Evolutionary conservation across 2,113 vertebrate genomes (phyloP).

Genomic region (Ochotona curzoniae): DNA sequence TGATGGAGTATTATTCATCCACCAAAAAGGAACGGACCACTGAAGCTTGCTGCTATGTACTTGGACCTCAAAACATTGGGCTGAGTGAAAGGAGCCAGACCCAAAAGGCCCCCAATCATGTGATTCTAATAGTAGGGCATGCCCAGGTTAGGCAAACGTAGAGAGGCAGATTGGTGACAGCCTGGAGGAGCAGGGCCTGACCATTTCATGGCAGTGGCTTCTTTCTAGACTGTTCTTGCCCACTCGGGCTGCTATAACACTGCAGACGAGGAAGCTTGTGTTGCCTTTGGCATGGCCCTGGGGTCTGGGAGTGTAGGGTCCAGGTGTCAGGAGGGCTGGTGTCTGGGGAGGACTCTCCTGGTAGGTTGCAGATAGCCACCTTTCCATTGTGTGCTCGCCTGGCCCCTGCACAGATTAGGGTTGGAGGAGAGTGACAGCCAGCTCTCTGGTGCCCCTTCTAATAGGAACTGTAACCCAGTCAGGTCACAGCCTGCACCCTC

Average conservation of each 20-base stretch:
- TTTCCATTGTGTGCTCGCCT: neutral
- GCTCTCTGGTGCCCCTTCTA: neutral
- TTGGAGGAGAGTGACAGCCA: no score
- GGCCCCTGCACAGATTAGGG: neutral
- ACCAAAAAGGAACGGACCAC: neutral
- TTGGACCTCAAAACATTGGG: neutral
- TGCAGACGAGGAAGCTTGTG: neutral
- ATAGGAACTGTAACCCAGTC: neutral
- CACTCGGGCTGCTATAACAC: neutral
- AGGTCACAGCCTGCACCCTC: neutral
- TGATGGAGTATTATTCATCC: neutral
- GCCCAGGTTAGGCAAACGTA: neutral
- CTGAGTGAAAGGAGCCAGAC: neutral
- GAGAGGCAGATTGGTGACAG: neutral
- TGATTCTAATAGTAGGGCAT: neutral
- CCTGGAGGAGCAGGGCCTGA: neutral
- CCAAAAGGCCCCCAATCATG: neutral
- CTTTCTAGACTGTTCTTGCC: neutral
- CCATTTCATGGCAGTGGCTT: neutral
- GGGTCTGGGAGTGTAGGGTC: neutral
- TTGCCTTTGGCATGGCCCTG: neutral
- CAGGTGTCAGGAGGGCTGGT: no score
- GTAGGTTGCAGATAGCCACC: neutral
- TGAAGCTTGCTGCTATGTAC: neutral
- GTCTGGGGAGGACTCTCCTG: neutral